phyloP scores from a whole-genome alignment of 1,140 invertebrate genomes.

The Teleopsis dalmanni region DNA sequence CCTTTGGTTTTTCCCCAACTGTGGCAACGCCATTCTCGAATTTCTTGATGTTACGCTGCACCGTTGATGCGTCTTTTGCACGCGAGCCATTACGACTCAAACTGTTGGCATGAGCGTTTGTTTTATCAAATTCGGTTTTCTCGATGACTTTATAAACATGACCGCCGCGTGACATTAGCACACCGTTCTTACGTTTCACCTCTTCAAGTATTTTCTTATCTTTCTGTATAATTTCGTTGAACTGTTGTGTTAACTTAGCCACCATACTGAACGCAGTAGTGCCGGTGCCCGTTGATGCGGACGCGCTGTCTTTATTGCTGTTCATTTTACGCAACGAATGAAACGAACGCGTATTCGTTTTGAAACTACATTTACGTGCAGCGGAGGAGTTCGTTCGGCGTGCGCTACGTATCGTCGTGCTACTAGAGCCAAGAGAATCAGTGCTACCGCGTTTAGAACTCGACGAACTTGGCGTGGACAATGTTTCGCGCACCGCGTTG shows the following conservation, averaged over 20 bases:
- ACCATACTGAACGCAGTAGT: slow-evolving; percentile 28
- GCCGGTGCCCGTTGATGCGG: not conserved
- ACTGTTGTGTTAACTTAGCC: slow-evolving; percentile 46
- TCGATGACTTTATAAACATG: slow-evolving; percentile 41
- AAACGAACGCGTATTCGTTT: slow-evolving; percentile 33
- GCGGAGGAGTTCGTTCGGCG: slow-evolving; percentile 6
- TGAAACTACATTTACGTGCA: slow-evolving; percentile 40
- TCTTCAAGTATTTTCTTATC: slow-evolving; percentile 38
- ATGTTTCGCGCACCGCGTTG: slow-evolving; percentile 1
- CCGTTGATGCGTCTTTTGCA: slow-evolving; percentile 22
- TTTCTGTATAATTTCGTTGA: slow-evolving; percentile 45
- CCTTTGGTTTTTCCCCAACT: slow-evolving; percentile 30
- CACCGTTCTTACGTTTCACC: slow-evolving; percentile 40
- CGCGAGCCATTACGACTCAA: not conserved
- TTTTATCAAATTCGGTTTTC: slow-evolving; percentile 14
- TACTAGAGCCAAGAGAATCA: slow-evolving; percentile 24
- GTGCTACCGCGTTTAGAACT: slow-evolving; percentile 24
- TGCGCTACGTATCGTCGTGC: slow-evolving; percentile 8
- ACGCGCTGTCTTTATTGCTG: not conserved
- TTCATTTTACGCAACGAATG: slow-evolving; percentile 14
- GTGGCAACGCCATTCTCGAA: slow-evolving; percentile 35
- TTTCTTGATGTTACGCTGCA: slow-evolving; percentile 44
- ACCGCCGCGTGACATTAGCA: slow-evolving; percentile 27
- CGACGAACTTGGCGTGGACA: slow-evolving; percentile 15
- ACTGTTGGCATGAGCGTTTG: not conserved